Evolutionary conservation across 2,888 invertebrate genomes (phyloP), one percentile per base, ranked within the genome.

Genomic region (Noctua janthe): DNA sequence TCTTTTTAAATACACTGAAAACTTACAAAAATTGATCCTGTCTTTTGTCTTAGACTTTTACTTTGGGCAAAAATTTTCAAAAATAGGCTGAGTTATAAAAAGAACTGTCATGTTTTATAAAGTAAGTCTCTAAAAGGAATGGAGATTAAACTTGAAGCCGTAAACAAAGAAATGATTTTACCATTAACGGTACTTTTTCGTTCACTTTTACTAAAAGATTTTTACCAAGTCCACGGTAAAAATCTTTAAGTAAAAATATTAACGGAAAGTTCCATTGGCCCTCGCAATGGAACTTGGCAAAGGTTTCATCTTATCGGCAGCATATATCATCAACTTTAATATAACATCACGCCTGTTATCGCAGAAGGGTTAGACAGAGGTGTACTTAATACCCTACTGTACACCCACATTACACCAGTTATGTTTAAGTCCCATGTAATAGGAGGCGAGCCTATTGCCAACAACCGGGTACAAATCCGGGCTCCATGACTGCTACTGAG

Each of bases 121-220:
- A 71, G 59, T 39, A 67, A 54, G 20, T n/a, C n/a, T 56, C 17
- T 66, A n/a, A 66, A 73, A 66, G 15, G 62, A 73, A 78, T 71
- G 54, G 15, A 64, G 64, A 85, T 85, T 81, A 71, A 67, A 56
- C 51, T n/a, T 20, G 64, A 71, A 81, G 54, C 54, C 17, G 71
- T 71, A 71, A 75, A 81, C 39, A 67, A 17, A 67, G n/a, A 49
- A 35, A 67, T 69, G 39, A 86, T 74, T 77, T 69, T 54, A 59
- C 17, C 62, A 71, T 73, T 66, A 64, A 20, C 11, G 66, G 54
- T 39, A 70, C 54, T 66, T 66, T 64, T 29, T 29, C 29, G 29
- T 29, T 29, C 0, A 29, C 29, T 29, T 29, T 29, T 29, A 29
- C 29, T 29, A 29, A 29, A 29, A 29, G 29, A 29, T 29, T 29